Conservation (phyloP, 2,888 invertebrate genomes). For the Macrostomum cliftonense region DNA sequence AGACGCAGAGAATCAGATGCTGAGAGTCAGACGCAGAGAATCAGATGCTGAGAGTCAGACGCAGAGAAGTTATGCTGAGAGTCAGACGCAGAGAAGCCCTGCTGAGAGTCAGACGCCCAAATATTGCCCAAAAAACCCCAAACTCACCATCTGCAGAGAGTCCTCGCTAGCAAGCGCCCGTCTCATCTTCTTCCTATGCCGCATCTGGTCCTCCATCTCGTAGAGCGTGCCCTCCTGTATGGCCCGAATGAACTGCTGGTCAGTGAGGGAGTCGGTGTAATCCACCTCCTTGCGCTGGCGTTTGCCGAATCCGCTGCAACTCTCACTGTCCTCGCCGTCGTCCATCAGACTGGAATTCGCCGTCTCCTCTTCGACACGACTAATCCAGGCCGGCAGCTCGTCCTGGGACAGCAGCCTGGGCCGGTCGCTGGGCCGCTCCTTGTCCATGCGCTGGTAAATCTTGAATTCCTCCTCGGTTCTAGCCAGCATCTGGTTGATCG, state of each 20-base stretch:
- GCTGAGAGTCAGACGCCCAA: too few relatives aligned
- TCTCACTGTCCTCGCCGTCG: not conserved
- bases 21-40: too few relatives aligned
- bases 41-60: too few relatives aligned
- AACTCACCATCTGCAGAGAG: too few relatives aligned
- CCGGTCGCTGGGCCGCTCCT: slow-evolving; percentile 50
- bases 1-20: too few relatives aligned
- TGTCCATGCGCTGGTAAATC: slow-evolving; percentile 42
- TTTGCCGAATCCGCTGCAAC: not conserved
- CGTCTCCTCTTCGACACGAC: slow-evolving; percentile 17
- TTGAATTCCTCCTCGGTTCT: slow-evolving; percentile 77
- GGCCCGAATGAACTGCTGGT: not conserved
- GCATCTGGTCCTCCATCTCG: not conserved
- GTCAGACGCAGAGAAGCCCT: too few relatives aligned
- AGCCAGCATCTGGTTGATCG: slow-evolving; percentile 96
- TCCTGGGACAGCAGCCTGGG: slow-evolving; percentile 67
- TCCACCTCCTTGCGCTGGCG: slow-evolving; percentile 3
- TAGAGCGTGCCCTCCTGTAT: not conserved
- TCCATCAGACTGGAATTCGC: slow-evolving; percentile 3
- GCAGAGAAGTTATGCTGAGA: too few relatives aligned
- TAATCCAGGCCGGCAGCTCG: slow-evolving; percentile 79
- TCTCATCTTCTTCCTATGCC: not conserved
- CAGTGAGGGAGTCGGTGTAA: slow-evolving; percentile 3
- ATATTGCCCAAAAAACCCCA: too few relatives aligned
- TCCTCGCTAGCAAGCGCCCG: not conserved